Base-by-base conservation (phyloP, 1,140 invertebrate genomes). In the Diorhabda sublineata region DNA sequence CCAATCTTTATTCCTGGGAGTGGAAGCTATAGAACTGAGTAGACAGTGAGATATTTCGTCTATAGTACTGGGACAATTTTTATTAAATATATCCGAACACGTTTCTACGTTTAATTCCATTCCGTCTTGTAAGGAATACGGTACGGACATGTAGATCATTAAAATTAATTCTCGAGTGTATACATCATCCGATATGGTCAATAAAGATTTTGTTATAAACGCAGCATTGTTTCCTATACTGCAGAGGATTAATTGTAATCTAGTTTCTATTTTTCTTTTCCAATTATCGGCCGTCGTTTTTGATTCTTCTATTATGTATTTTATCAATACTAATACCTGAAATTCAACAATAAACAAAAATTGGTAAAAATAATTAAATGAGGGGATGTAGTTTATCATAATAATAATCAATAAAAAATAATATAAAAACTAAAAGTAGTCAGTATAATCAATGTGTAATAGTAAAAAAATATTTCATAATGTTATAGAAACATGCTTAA, bases 21-120 rank as follows among this genome's bases (percentile, higher is more conserved):
- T 87, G 7, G 89, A 85, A 6, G 91, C 87, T 4, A 96, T 81
- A 8, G 91, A 89, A 4, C 90, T 92, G 9, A 97, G 82, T 60
- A 96, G 81, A 60, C 88, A 87, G 77, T 96, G 94, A 45, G 91
- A 91, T 74, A 94, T 89, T 69, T 66, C 64, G 82, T 96, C 94
- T 58, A 94, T 82, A 63, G 87, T 84, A 80, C 86, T 86, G 44
- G 78, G 79, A 79, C 71, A 78, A 71, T 73, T 81, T 75, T 76
- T 78, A 6, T 66, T 69, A 42, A 52, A 74, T 5, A 74, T 64
- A 8, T 74, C 70, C 9, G 56, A 57, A 7, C 62, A 63, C 4
- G 65, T 71, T 45, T 72, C 73, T 5, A 66, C 62, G 64, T 70
- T 72, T 5, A 72, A n/a, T 52, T 70, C 58, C 2, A 74, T 64